Base-by-base conservation (phyloP, 2,888 invertebrate species). In the Malthinus seriepunctatus region DNA sequence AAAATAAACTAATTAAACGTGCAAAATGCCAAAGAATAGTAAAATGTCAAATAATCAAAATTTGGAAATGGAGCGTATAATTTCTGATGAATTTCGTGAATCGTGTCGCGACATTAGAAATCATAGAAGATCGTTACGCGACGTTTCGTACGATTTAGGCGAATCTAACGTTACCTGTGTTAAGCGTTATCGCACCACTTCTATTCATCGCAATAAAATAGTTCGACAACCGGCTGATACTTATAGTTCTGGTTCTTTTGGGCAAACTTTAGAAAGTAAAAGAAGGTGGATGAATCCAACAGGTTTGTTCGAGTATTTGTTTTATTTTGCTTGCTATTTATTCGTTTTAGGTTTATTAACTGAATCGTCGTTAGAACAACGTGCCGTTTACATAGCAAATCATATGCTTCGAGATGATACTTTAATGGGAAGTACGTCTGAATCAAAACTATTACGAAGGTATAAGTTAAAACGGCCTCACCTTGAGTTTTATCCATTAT, bases 391-490 rank as follows among this genome's bases (percentile, higher is more conserved):
- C 66, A 87, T 89, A 64, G 85, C 86, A 6, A 79, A 82, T 34
- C 86, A 85, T 76, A 83, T 90, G 80, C 87, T 87, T 69, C 82
- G 84, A 71, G 85, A 87, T 66, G 80, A 81, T 32, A 78, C 80
- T 33, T 79, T 89, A 12, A 88, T 88, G 87, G 84, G 86, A 64
- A 83, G 88, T 69, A 83, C 83, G 68, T 85, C 85, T 0, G 76
- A 80, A 11, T 83, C 87, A 1, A 85, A 88, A 68, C 83, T 85
- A 70, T 71, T 86, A 46, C 79, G 88, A 69, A 82, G 86, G 87
- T 87, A 69, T 31, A 37, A 3, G 23, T 23, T 32, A 48, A 68
- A n/a, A n/a, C n/a, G n/a, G n/a, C n/a, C n/a, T n/a, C n/a, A n/a
- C n/a, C n/a, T n/a, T n/a, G n/a, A n/a, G n/a, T n/a, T n/a, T n/a